Conservation (phyloP, 2,888 invertebrate genomes). For the Graphium colonna region DNA sequence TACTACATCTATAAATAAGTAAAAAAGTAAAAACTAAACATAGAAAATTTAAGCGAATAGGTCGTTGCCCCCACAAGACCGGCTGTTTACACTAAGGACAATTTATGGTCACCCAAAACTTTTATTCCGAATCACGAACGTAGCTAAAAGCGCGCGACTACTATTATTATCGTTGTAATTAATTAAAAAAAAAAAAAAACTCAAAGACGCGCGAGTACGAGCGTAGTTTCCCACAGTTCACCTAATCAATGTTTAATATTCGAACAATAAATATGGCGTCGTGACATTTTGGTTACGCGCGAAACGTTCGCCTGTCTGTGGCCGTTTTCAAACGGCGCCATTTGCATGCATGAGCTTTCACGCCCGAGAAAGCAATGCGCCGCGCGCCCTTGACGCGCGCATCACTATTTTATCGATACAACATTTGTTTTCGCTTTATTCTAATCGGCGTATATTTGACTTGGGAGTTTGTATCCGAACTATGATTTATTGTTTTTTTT, state of each 20-base stretch:
- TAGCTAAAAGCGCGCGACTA: background rate
- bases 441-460: slow-evolving; percentile 12
- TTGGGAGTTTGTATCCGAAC: slow-evolving; percentile 3
- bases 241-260: slow-evolving; percentile 15
- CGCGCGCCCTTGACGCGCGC: slow-evolving; percentile 15
- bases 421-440: slow-evolving; percentile 19
- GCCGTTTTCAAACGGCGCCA: slow-evolving; percentile 15
- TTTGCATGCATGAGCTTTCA: slow-evolving; percentile 22
- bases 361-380: slow-evolving; percentile 18
- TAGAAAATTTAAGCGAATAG: too few species aligned
- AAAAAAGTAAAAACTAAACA: too few species aligned
- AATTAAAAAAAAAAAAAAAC: too few species aligned
- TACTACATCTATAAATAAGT: too few species aligned
- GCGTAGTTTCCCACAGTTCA: background rate
- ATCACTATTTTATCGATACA: slow-evolving; percentile 11
- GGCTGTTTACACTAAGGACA: background rate
- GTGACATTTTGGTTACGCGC: slow-evolving; percentile 20
- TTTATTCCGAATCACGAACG: background rate
- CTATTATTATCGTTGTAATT: background rate
- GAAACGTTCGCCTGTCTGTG: slow-evolving; percentile 16
- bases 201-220: slow-evolving; percentile 5
- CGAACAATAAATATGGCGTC: slow-evolving; percentile 10
- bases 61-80: background rate
- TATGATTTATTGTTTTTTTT: slow-evolving; percentile 10
- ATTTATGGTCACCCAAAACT: background rate